These are phyloP conservation scores for Paguma larvata DNA, from an alignment of 2,797 vertebrate genomes.

Conservation along the genomic window DNA sequence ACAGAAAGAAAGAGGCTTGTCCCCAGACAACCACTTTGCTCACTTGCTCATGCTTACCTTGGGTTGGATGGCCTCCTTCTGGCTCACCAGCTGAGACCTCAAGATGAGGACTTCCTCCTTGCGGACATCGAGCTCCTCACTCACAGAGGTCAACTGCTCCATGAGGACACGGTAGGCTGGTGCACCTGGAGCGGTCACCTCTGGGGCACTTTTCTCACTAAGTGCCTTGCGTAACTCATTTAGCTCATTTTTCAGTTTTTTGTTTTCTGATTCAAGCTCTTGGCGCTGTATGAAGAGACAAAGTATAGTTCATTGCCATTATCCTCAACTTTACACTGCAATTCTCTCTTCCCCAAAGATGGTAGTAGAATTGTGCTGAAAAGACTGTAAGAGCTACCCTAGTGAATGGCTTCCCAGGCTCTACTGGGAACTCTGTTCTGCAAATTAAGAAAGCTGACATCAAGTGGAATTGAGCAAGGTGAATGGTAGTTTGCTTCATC, in stretches of 20 bases:
- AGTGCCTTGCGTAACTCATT: conserved; percentile 95
- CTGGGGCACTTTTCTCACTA: conserved; percentile 90
- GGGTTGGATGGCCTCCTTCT: conserved; percentile 97
- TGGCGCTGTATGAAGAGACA: conserved; percentile 92
- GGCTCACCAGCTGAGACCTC: conserved; percentile 98
- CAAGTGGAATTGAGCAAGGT: not conserved
- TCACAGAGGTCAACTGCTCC: conserved; percentile 96
- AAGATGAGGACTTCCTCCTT: conserved; percentile 99
- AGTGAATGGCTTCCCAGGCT: not conserved
- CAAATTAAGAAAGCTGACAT: conserved; percentile 3
- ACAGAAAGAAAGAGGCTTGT: not conserved
- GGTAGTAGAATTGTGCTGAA: conserved; percentile 24
- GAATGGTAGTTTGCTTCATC: conserved; percentile 41
- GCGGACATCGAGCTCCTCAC: conserved; percentile 97
- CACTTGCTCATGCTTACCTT: conserved; percentile 90
- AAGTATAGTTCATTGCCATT: not conserved
- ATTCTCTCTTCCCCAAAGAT: not conserved
- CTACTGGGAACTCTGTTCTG: not conserved
- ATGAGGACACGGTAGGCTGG: conserved; percentile 96
- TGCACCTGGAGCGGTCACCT: conserved; percentile 93
- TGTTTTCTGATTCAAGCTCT: conserved; percentile 99
- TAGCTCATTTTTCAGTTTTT: conserved; percentile 97
- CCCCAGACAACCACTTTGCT: not conserved
- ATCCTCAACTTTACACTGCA: not conserved
- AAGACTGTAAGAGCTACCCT: not conserved